Conservation (phyloP, 1,140 invertebrate genomes). For the Belonocnema kinseyi region DNA sequence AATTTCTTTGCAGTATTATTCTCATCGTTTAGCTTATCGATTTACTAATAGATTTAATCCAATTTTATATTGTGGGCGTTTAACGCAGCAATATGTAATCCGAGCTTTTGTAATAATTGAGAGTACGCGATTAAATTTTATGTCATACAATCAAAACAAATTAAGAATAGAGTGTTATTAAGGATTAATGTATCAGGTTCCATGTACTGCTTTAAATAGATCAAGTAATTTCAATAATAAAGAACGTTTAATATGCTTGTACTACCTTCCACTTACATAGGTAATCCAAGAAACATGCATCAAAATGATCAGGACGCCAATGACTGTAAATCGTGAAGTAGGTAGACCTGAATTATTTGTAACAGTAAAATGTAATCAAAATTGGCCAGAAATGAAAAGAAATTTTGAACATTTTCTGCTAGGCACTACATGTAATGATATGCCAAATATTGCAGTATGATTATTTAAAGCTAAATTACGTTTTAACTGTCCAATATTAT, state of each 20-base stretch:
- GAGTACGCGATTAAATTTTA: conserved; percentile 42
- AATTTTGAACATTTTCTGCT: neutral
- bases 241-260: conserved; percentile 44
- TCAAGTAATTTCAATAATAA: conserved; percentile 36
- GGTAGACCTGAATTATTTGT: conserved; percentile 36
- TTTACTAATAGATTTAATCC: conserved; percentile 39
- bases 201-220: conserved; percentile 41
- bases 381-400: conserved; percentile 31
- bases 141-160: conserved; percentile 47
- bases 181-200: conserved; percentile 42
- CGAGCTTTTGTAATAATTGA: conserved; percentile 43
- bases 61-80: conserved; percentile 35
- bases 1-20: too few relatives aligned
- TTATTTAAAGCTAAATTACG: conserved; percentile 24
- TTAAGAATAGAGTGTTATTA: conserved; percentile 48
- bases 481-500: too few relatives aligned
- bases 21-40: too few relatives aligned
- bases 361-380: conserved; percentile 7
- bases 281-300: conserved; percentile 44
- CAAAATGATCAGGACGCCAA: conserved; percentile 41
- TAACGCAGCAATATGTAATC: conserved; percentile 45
- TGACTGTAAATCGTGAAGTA: conserved; percentile 33
- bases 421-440: neutral
- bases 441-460: conserved; percentile 30
- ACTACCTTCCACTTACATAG: conserved; percentile 42